phyloP scores from a whole-genome alignment of 2,888 invertebrate genomes.

The Drosophila mercatorum region DNA sequence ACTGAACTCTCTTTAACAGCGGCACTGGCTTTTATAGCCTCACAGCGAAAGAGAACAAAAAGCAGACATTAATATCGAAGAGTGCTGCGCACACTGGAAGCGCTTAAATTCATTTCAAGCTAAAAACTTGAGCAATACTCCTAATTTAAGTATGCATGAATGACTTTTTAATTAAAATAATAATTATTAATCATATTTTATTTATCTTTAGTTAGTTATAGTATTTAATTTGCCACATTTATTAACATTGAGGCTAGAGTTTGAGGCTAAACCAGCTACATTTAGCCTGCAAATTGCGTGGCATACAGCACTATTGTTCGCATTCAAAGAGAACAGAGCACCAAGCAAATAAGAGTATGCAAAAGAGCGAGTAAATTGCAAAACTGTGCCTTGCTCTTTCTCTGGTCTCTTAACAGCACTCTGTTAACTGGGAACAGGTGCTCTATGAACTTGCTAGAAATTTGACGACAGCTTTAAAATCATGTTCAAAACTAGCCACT shows the following conservation, averaged over 20 bases:
- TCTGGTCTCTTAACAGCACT: constrained; percentile 1
- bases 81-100: not conserved
- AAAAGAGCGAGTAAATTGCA: constrained; percentile 17
- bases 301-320: constrained; percentile 7
- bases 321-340: not conserved
- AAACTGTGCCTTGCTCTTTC: not conserved
- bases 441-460: constrained; percentile 21
- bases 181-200: not conserved
- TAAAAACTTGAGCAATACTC: not conserved
- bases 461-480: constrained; percentile 15
- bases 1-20: constrained; percentile 54
- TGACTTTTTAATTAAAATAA: too few species aligned
- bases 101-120: not conserved
- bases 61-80: constrained; percentile 1
- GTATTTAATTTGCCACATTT: not conserved
- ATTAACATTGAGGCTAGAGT: not conserved
- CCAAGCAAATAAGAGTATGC: constrained; percentile 10
- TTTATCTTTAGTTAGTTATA: not conserved
- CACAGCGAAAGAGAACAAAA: constrained; percentile 29
- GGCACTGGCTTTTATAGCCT: constrained; percentile 58
- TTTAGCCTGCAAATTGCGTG: not conserved
- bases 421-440: constrained; percentile 34
- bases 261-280: not conserved
- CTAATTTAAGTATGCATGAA: too few species aligned
- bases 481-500: constrained; percentile 10